These are phyloP conservation scores for Eilema griseolum DNA, from an alignment of 2,888 invertebrate genomes.

Conservation along the genomic window DNA sequence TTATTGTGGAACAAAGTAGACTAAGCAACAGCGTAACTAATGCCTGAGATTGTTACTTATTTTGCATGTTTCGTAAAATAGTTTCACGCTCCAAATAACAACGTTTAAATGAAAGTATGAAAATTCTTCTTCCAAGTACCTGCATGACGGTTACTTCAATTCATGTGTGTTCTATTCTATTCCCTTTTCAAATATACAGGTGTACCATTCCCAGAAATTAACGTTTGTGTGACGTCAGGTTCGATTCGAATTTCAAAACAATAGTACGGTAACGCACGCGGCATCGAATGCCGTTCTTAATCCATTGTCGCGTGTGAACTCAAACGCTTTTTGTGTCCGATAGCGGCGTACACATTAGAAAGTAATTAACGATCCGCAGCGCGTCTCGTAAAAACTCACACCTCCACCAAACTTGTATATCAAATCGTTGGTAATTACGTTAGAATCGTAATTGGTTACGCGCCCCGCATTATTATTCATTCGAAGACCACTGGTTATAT, in stretches of 20 bases:
- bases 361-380: conserved; percentile 75
- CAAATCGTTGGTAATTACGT: conserved; percentile 68
- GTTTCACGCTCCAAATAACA: conserved; percentile 83
- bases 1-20: conserved; percentile 78
- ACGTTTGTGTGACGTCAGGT: conserved; percentile 73
- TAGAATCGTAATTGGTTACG: conserved; percentile 75
- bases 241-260: conserved; percentile 77
- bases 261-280: conserved; percentile 76
- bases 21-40: conserved; percentile 84
- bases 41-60: conserved; percentile 85
- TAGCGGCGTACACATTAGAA: conserved; percentile 77
- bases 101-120: conserved; percentile 82
- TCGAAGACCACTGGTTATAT: conserved; percentile 67
- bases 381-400: conserved; percentile 64
- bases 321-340: conserved; percentile 63
- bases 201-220: conserved; percentile 71
- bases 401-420: conserved; percentile 61
- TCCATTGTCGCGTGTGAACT: conserved; percentile 79
- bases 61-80: conserved; percentile 86
- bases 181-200: conserved; percentile 41
- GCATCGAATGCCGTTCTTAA: conserved; percentile 63
- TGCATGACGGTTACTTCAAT: conserved; percentile 35
- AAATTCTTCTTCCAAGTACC: conserved; percentile 64
- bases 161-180: conserved; percentile 45
- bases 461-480: conserved; percentile 71